A percentile compares a stretch with the other conserved stretches of the same genome.
phyloP scores from a whole-genome alignment of 1,140 invertebrate genomes.

The Drosophila pectinifera region DNA sequence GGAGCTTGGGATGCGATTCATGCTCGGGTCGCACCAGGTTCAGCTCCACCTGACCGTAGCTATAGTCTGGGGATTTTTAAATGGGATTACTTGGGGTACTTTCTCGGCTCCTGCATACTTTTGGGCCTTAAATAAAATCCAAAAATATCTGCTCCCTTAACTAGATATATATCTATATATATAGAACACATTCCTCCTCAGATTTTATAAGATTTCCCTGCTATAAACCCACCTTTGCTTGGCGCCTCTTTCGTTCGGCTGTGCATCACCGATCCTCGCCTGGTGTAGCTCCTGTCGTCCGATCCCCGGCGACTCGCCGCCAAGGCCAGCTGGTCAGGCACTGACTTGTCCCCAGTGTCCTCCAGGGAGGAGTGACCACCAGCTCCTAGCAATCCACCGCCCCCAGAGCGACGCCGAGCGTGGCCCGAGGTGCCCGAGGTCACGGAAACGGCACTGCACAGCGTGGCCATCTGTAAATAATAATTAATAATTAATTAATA shows the following conservation, averaged over 20 bases:
- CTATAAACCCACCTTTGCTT: conserved; percentile 25
- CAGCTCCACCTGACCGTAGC: conserved; percentile 69
- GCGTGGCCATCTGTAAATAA: conserved; percentile 14
- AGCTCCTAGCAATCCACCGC: not conserved
- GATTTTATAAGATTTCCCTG: not conserved
- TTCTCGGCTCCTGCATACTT: too few species aligned
- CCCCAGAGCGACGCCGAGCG: conserved; percentile 42
- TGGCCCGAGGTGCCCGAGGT: conserved; percentile 42
- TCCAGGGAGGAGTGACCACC: conserved; percentile 35
- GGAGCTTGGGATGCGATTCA: conserved; percentile 46
- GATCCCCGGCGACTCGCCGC: conserved; percentile 54
- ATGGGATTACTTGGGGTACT: too few species aligned
- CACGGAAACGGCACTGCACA: conserved; percentile 31
- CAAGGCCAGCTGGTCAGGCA: conserved; percentile 67
- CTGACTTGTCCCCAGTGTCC: conserved; percentile 54
- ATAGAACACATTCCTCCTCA: too few species aligned
- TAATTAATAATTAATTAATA: not conserved
- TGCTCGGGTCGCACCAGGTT: conserved; percentile 76
- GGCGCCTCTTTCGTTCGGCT: conserved; percentile 42
- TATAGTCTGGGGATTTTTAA: conserved; percentile 44
- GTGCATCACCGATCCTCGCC: conserved; percentile 37
- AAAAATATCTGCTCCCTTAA: too few species aligned
- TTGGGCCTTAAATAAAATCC: too few species aligned
- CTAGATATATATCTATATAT: not conserved
- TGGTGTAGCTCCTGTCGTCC: conserved; percentile 51